Percentiles rank a stretch among this genome's conserved stretches.
These are phyloP conservation scores for Gymnocephalus cernua DNA, from an alignment of 2,113 vertebrate genomes.

Conservation along the genomic window DNA sequence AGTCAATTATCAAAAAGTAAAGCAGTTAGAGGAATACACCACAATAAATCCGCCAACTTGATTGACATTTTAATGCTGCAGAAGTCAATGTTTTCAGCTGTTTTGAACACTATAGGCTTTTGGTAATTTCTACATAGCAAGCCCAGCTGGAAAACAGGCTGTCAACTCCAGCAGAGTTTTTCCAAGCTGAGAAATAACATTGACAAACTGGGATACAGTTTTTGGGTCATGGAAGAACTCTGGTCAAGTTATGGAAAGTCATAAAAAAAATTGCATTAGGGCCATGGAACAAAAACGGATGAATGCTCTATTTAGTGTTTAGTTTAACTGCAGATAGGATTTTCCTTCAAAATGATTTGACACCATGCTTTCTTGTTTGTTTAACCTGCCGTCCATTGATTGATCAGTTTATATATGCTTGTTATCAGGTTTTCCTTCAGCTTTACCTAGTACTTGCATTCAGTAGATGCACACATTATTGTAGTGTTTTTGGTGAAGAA, in stretches of 20 bases:
- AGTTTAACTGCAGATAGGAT: conserved; percentile 11
- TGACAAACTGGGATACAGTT: conserved; percentile 33
- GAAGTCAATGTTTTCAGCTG: background rate
- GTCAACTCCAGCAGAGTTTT: conserved; percentile 4
- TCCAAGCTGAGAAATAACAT: conserved; percentile 35
- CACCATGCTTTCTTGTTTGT: background rate
- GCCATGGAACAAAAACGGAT: conserved; percentile 22
- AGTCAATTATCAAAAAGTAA: background rate
- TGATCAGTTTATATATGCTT: background rate
- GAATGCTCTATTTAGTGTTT: background rate
- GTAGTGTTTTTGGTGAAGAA: background rate
- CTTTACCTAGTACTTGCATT: background rate
- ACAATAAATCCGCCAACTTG: background rate
- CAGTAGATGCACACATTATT: background rate
- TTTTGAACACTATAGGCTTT: background rate
- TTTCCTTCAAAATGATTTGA: background rate
- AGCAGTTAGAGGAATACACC: too few relatives aligned
- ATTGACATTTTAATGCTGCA: background rate
- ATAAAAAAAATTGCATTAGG: background rate
- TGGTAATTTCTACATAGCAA: background rate
- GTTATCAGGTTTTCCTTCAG: background rate
- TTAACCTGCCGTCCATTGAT: background rate
- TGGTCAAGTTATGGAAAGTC: conserved; percentile 37
- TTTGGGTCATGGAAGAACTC: conserved; percentile 47
- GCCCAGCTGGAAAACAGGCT: conserved; percentile 32